Conservation (phyloP, 2,888 invertebrate genomes). For the Myopa tessellatipennis region DNA sequence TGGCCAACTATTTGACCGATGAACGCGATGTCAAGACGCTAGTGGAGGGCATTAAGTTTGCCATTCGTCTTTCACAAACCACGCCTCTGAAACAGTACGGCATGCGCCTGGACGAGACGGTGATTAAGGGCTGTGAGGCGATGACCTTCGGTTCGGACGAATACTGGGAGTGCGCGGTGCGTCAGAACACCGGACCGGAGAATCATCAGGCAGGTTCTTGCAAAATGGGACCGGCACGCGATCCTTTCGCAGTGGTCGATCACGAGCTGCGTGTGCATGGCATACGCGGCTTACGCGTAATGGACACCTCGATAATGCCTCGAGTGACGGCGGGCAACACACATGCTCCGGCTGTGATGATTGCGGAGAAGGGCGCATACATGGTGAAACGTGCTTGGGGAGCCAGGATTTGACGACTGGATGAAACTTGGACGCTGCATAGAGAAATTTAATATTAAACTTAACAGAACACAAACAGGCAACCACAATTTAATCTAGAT, state of each 20-base stretch:
- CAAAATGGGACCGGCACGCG: slow-evolving; percentile 81
- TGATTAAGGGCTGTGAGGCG: slow-evolving; percentile 80
- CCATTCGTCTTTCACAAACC: slow-evolving; percentile 78
- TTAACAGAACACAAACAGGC: not conserved
- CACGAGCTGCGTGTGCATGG: slow-evolving; percentile 75
- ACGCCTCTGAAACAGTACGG: slow-evolving; percentile 76
- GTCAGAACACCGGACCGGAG: slow-evolving; percentile 80
- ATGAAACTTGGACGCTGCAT: slow-evolving; percentile 66
- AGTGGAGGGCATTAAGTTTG: slow-evolving; percentile 86
- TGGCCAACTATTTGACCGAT: slow-evolving; percentile 77
- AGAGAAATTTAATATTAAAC: slow-evolving; percentile 61
- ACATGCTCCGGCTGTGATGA: slow-evolving; percentile 82
- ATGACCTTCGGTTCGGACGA: slow-evolving; percentile 78
- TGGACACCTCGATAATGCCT: slow-evolving; percentile 85
- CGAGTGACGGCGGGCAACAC: slow-evolving; percentile 81
- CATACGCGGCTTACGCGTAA: slow-evolving; percentile 76
- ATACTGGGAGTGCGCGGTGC: slow-evolving; percentile 82
- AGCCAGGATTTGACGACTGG: slow-evolving; percentile 64
- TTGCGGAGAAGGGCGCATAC: slow-evolving; percentile 77
- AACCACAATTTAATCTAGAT: slow-evolving; percentile 5
- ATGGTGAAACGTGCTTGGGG: slow-evolving; percentile 67
- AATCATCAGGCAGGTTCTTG: slow-evolving; percentile 86
- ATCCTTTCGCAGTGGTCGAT: slow-evolving; percentile 81
- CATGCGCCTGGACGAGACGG: slow-evolving; percentile 79
- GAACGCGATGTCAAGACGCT: slow-evolving; percentile 80